A percentile compares a stretch with the other conserved stretches of the same genome.
Conservation (phyloP, 2,888 invertebrate species). For the Gisinianus flammeolus region DNA sequence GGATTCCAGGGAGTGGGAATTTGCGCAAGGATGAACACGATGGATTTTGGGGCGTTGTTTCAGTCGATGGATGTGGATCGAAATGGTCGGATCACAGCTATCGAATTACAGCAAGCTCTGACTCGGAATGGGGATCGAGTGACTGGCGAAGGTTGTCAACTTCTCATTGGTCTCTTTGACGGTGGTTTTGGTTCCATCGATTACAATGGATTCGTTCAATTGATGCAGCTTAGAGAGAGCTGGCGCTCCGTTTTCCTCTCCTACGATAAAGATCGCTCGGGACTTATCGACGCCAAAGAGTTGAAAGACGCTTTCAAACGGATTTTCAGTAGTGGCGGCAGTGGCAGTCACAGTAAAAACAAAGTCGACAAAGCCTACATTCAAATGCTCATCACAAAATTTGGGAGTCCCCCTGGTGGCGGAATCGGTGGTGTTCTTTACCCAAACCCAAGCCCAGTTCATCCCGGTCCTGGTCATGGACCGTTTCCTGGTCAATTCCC, state of each 20-base stretch:
- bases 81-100: background rate
- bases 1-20: no score
- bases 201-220: background rate
- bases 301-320: background rate
- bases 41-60: background rate
- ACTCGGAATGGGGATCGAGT: background rate
- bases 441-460: background rate
- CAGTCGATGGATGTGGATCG: background rate
- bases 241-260: background rate
- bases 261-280: background rate
- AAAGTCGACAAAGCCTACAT: background rate
- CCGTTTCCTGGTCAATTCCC: no score
- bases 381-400: constrained; percentile 1
- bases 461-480: no score
- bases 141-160: background rate
- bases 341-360: background rate
- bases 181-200: background rate
- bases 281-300: background rate
- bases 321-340: background rate
- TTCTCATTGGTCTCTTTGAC: background rate
- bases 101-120: background rate
- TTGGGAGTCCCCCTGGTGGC: background rate
- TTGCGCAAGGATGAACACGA: background rate
- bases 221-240: background rate
- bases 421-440: background rate